Evolutionary conservation across 1,140 invertebrate genomes (phyloP).

Genomic region (Drosophila malerkotliana): DNA sequence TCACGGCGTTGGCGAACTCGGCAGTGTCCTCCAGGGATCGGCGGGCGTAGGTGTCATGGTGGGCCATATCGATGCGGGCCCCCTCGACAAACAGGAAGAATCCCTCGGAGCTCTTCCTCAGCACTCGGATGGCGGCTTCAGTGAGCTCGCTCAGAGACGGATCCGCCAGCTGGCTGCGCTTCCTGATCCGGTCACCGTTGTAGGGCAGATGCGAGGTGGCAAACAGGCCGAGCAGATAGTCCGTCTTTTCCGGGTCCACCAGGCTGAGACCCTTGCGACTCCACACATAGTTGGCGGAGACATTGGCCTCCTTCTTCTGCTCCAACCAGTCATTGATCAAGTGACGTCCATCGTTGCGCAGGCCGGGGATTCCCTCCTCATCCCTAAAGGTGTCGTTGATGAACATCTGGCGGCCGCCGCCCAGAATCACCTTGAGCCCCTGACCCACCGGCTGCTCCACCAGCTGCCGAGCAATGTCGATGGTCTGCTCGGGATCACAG

Average conservation of each 20-base stretch:
- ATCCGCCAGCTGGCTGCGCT: slow-evolving; percentile 82
- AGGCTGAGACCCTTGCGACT: slow-evolving; percentile 86
- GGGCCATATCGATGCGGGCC: slow-evolving; percentile 93
- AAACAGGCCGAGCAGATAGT: slow-evolving; percentile 89
- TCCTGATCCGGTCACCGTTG: slow-evolving; percentile 83
- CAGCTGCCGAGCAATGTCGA: slow-evolving; percentile 91
- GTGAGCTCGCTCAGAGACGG: slow-evolving; percentile 94
- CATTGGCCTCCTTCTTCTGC: slow-evolving; percentile 84
- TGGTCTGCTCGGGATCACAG: slow-evolving; percentile 74
- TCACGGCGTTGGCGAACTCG: slow-evolving; percentile 90
- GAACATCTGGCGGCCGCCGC: slow-evolving; percentile 90
- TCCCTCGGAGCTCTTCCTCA: slow-evolving; percentile 91
- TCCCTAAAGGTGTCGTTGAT: slow-evolving; percentile 86
- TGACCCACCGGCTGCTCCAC: slow-evolving; percentile 88
- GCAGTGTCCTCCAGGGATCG: slow-evolving; percentile 91
- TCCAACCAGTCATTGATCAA: slow-evolving; percentile 88
- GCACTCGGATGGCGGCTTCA: slow-evolving; percentile 90
- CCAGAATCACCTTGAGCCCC: slow-evolving; percentile 87
- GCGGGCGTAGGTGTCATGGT: slow-evolving; percentile 91
- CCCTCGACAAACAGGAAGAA: slow-evolving; percentile 96
- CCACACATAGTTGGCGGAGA: slow-evolving; percentile 87
- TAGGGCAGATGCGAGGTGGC: slow-evolving; percentile 84
- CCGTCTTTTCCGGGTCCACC: slow-evolving; percentile 87
- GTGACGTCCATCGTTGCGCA: slow-evolving; percentile 86
- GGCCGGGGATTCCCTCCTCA: slow-evolving; percentile 88